Conservation (phyloP, 1,140 invertebrate species). For the Agraylea sexmaculata region DNA sequence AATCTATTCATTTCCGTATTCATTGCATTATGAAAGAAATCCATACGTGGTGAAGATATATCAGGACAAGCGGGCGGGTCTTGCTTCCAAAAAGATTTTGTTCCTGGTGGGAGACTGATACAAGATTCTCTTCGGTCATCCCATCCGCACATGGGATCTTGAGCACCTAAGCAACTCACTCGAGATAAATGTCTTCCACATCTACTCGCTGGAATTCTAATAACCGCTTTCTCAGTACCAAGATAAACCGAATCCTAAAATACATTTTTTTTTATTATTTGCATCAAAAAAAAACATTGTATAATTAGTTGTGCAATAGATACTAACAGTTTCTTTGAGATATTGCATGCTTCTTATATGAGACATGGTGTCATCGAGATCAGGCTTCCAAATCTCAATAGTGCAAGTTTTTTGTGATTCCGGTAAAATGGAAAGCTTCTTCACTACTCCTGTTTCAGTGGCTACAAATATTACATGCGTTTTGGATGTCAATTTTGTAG, state of each 20-base stretch:
- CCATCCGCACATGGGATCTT: constrained; percentile 93
- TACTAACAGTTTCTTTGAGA: constrained; percentile 62
- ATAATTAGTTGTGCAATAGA: background rate
- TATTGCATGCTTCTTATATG: constrained; percentile 62
- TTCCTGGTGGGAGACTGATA: constrained; percentile 49
- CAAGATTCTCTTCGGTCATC: constrained; percentile 62
- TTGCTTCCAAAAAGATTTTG: constrained; percentile 63
- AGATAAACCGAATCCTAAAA: constrained; percentile 68
- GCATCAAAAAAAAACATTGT: constrained; percentile 3
- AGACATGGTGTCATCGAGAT: constrained; percentile 40
- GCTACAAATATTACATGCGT: constrained; percentile 70
- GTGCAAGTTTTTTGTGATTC: constrained; percentile 60
- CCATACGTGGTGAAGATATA: background rate
- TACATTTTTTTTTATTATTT: background rate
- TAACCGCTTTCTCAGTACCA: constrained; percentile 56
- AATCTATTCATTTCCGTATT: background rate
- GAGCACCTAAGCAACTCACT: constrained; percentile 65
- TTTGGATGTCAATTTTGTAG: constrained; percentile 50
- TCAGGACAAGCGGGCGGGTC: constrained; percentile 49
- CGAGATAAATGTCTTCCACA: constrained; percentile 60
- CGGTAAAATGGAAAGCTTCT: constrained; percentile 70
- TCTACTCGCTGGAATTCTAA: constrained; percentile 63
- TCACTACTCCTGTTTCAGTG: constrained; percentile 59
- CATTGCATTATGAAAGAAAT: background rate
- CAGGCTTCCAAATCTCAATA: constrained; percentile 72